Evolutionary conservation across 2,797 vertebrate genomes (phyloP).

Genomic region (Sebastes itinus): DNA sequence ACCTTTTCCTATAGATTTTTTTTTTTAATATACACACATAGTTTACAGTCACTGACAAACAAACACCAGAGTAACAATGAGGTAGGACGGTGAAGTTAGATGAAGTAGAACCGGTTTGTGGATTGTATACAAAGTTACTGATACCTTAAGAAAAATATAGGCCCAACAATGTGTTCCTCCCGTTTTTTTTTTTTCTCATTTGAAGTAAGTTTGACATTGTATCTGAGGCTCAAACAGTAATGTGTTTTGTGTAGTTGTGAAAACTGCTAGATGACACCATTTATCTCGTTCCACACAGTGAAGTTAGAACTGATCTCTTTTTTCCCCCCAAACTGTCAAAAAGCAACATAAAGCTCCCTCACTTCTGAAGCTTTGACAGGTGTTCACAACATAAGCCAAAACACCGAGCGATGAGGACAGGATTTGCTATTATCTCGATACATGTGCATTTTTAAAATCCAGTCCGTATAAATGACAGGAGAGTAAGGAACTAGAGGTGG

Average conservation of each 20-base stretch:
- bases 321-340: constrained; percentile 44
- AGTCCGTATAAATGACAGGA: constrained; percentile 48
- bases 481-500: constrained; percentile 51
- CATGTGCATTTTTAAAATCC: constrained; percentile 49
- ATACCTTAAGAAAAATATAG: constrained; percentile 80
- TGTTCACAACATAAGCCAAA: constrained; percentile 59
- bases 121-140: constrained; percentile 82
- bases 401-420: constrained; percentile 37
- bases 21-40: constrained; percentile 72
- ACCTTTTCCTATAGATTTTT: constrained; percentile 71
- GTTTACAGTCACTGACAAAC: constrained; percentile 82
- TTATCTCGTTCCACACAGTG: constrained; percentile 61
- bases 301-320: constrained; percentile 45
- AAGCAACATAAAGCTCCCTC: constrained; percentile 46
- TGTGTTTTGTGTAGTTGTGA: constrained; percentile 47
- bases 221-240: constrained; percentile 68
- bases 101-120: constrained; percentile 84
- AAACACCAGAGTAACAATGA: constrained; percentile 87
- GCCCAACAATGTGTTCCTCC: constrained; percentile 61
- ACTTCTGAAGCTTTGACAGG: constrained; percentile 52
- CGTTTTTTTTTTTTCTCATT: constrained; percentile 32
- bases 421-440: constrained; percentile 50
- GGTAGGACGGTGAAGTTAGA: constrained; percentile 87
- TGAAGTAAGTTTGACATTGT: constrained; percentile 59
- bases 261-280: constrained; percentile 48